These are phyloP conservation scores for Lampropteryx suffumata DNA, from an alignment of 2,888 invertebrate species.

Conservation along the genomic window DNA sequence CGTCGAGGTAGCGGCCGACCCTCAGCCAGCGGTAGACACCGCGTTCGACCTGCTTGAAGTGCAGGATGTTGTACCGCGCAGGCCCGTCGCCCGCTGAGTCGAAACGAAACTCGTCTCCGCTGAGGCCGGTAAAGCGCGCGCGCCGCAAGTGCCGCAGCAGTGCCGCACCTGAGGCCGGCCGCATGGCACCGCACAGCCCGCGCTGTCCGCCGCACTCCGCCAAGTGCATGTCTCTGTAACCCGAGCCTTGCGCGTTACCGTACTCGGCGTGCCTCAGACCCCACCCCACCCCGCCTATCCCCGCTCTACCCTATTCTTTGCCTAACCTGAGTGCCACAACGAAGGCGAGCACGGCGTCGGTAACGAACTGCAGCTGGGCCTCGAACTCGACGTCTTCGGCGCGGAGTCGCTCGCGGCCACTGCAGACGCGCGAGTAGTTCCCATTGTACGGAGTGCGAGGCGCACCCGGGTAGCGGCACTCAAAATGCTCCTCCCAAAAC, in stretches of 20 bases:
- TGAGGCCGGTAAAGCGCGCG: constrained; percentile 92
- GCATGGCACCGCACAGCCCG: constrained; percentile 91
- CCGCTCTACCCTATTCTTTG: not conserved
- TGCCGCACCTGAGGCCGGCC: constrained; percentile 89
- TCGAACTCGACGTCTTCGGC: constrained; percentile 92
- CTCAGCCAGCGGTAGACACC: constrained; percentile 92
- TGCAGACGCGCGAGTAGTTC: constrained; percentile 86
- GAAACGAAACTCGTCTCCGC: constrained; percentile 94
- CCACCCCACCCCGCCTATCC: no score
- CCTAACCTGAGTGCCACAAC: constrained; percentile 86
- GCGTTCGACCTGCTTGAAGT: constrained; percentile 91
- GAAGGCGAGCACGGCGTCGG: constrained; percentile 97
- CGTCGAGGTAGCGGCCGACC: constrained; percentile 93
- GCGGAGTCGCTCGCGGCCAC: constrained; percentile 90
- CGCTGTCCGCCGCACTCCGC: constrained; percentile 86
- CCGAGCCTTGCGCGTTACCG: no score
- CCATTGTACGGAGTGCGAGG: constrained; percentile 91
- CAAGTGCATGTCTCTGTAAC: constrained; percentile 90
- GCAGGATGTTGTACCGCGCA: constrained; percentile 96
- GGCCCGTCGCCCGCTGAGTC: constrained; percentile 96
- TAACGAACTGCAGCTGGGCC: constrained; percentile 97
- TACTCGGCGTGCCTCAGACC: no score
- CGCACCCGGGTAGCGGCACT: constrained; percentile 92
- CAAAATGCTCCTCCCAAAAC: constrained; percentile 97
- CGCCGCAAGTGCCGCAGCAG: constrained; percentile 92